Base-by-base conservation (phyloP, 2,888 invertebrate species). In the Rhaphigaster nebulosa region DNA sequence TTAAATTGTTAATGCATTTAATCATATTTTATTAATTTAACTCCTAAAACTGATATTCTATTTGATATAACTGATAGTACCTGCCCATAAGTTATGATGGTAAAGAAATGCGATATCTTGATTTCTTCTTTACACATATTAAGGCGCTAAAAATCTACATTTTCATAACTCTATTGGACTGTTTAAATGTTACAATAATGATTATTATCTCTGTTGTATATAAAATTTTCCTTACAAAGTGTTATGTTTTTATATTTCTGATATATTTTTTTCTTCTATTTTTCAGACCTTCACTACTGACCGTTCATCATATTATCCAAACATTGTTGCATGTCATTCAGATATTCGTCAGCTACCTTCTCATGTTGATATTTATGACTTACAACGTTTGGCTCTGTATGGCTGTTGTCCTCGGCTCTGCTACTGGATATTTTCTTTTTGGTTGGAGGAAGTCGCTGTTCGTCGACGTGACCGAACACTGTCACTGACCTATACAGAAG, bases 361-460 rank as follows among this genome's bases (percentile, higher is more conserved):
- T 99, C 89, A 99, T 99, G 99, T 94, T 99, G 94, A 97, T 98
- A 92, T 98, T 99, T 94, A 99, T 99, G 99, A 98, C 98, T 1
- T 99, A 98, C 95, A 99, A 99, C 93, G 96, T 97, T 34, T 99
- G 98, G 98, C 95, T 99, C 91, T 98, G 98, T 94, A 94, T 97
- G 88, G 97, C 98, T 0, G 97, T 98, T 1, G 97, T 98, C 1
- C 93, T 97, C 20, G 99, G 99, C 80, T 97, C 98, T 3, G 98
- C 97, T 1, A 95, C 97, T 23, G 99, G 99, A 41, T 99, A 98
- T 94, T 99, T 99, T 94, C 95, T 98, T 80, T 99, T 99, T 93
- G 98, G 98, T 91, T 98, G 98, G 98, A 97, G 97, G 93, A 98
- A 98, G 94, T 97, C 98, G 0, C 97, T 98, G 26, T 97, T 98